A percentile compares a stretch with the other conserved stretches of the same genome.
Conservation (phyloP, 2,888 invertebrate species). For the Leptinotarsa peninsularis region DNA sequence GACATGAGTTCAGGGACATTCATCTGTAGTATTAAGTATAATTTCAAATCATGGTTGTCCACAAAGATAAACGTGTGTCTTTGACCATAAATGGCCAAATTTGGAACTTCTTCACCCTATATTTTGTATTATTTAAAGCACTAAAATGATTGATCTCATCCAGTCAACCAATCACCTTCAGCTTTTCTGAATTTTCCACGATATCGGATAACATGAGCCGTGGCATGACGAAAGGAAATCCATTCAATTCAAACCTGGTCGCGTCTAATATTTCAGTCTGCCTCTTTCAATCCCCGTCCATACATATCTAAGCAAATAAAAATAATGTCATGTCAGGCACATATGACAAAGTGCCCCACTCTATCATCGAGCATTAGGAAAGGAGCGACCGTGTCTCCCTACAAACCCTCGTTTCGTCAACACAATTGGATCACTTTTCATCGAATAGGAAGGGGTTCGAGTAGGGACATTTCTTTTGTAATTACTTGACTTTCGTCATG, state of each 20-base stretch:
- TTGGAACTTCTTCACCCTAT: too few species aligned
- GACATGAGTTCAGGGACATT: too few species aligned
- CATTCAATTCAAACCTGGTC: constrained; percentile 14
- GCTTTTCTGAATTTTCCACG: not conserved
- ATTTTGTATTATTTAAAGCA: too few species aligned
- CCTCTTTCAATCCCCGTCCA: constrained; percentile 16
- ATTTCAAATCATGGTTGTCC: too few species aligned
- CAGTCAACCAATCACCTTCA: not conserved
- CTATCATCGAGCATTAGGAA: constrained; percentile 55
- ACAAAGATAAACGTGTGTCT: too few species aligned
- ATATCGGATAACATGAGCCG: constrained; percentile 6
- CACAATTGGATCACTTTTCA: constrained; percentile 46
- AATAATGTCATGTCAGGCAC: constrained; percentile 44
- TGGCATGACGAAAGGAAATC: constrained; percentile 13
- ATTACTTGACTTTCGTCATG: constrained; percentile 40
- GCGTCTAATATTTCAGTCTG: constrained; percentile 16
- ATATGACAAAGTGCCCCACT: constrained; percentile 57
- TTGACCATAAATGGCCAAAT: too few species aligned
- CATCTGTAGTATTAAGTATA: too few species aligned
- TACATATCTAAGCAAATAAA: constrained; percentile 40
- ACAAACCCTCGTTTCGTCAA: constrained; percentile 46
- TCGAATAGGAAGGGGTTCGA: constrained; percentile 23
- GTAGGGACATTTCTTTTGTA: constrained; percentile 34
- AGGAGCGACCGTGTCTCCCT: constrained; percentile 50
- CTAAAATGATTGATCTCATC: not conserved